Conservation (phyloP, 1,140 invertebrate genomes). For the Carposina sasakii region DNA sequence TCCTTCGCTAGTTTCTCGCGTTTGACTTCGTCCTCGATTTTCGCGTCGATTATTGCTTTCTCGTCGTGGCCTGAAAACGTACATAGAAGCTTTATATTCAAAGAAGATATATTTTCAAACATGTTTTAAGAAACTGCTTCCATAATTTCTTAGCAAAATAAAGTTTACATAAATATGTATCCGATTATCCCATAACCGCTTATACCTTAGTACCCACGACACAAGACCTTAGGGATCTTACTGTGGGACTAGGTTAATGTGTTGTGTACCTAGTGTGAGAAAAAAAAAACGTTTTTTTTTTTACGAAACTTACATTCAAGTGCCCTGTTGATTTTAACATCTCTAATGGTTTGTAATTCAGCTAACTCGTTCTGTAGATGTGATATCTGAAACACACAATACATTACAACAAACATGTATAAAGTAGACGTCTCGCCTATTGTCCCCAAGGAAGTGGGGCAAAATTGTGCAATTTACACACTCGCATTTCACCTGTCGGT, state of each 20-base stretch:
- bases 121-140: background rate
- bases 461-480: no score
- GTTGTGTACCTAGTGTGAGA: no score
- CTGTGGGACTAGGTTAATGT: no score
- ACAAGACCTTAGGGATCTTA: no score
- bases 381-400: conserved; percentile 46
- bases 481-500: no score
- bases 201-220: no score
- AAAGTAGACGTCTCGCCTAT: no score
- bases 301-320: conserved; percentile 75
- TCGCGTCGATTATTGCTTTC: conserved; percentile 51
- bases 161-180: no score
- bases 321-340: conserved; percentile 76
- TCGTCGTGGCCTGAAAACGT: conserved; percentile 46
- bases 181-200: no score
- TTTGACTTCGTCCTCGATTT: conserved; percentile 50
- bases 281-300: no score
- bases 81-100: conserved; percentile 6
- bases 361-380: conserved; percentile 79
- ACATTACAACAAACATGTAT: background rate
- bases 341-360: conserved; percentile 77
- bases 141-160: no score
- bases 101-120: background rate
- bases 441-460: no score
- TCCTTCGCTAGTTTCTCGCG: conserved; percentile 43